phyloP scores from a whole-genome alignment of 2,888 invertebrate genomes.

The Mythimna loreyi region DNA sequence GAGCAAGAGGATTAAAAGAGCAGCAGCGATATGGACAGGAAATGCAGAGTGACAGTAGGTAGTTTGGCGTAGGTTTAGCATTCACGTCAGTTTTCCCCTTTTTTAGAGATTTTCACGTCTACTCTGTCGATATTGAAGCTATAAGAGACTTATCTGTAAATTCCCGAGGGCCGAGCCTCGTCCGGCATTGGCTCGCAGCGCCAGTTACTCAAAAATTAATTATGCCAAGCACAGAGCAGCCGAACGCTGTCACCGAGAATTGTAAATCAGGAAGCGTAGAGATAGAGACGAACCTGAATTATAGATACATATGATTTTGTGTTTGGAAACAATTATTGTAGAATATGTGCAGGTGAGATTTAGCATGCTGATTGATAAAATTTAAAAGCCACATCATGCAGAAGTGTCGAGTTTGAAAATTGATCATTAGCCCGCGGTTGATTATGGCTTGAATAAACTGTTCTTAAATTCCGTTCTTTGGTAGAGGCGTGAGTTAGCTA shows the following conservation, averaged over 20 bases:
- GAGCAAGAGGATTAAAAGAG: conserved; percentile 37
- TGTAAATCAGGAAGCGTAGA: conserved; percentile 23
- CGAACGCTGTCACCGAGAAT: conserved; percentile 39
- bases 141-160: conserved; percentile 67
- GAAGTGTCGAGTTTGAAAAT: not conserved
- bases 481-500: not conserved
- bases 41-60: conserved; percentile 68
- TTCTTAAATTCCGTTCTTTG: not conserved
- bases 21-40: conserved; percentile 44
- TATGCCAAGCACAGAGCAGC: conserved; percentile 66
- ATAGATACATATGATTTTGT: conserved; percentile 30
- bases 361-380: conserved; percentile 2
- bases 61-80: conserved; percentile 56
- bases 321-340: conserved; percentile 7
- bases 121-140: conserved; percentile 70
- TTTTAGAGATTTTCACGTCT: conserved; percentile 76
- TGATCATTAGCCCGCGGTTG: not conserved
- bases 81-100: conserved; percentile 63
- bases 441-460: not conserved
- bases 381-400: not conserved
- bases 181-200: conserved; percentile 49
- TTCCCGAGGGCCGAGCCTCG: conserved; percentile 46
- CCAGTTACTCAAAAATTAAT: conserved; percentile 75
- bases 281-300: conserved; percentile 22
- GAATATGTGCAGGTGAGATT: not conserved